These are phyloP conservation scores for Lepilemur septentrionalis DNA, from an alignment of 2,797 vertebrate genomes.

Conservation along the genomic window DNA sequence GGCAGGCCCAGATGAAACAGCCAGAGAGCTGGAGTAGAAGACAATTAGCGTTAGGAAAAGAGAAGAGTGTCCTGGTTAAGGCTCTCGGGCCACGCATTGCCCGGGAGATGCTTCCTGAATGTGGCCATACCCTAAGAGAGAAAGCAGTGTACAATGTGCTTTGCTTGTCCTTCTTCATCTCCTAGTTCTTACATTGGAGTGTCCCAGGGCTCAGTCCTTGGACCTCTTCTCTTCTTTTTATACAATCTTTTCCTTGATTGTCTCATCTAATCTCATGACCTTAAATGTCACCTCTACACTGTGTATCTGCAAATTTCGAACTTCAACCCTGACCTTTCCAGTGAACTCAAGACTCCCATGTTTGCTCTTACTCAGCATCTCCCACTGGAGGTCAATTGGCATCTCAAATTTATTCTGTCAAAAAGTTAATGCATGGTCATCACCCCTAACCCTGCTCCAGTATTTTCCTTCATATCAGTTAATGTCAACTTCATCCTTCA, in stretches of 20 bases:
- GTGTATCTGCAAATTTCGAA: not conserved
- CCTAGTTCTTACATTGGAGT: not conserved
- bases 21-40: not conserved
- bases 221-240: not conserved
- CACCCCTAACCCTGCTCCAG: not conserved
- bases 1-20: not conserved
- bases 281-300: not conserved
- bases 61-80: not conserved
- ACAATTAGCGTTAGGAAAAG: not conserved
- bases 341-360: not conserved
- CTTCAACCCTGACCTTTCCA: not conserved
- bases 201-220: not conserved
- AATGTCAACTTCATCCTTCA: not conserved
- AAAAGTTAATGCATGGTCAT: not conserved
- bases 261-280: not conserved
- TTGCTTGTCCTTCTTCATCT: not conserved
- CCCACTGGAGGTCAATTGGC: not conserved
- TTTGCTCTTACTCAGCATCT: not conserved
- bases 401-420: not conserved
- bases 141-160: not conserved
- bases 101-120: not conserved
- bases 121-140: not conserved
- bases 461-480: not conserved
- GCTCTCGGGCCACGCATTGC: not conserved
- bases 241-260: not conserved